Evolutionary conservation across 2,888 invertebrate genomes (phyloP), one percentile per base, ranked within the genome.

Genomic region (Taphrorychus bicolor): DNA sequence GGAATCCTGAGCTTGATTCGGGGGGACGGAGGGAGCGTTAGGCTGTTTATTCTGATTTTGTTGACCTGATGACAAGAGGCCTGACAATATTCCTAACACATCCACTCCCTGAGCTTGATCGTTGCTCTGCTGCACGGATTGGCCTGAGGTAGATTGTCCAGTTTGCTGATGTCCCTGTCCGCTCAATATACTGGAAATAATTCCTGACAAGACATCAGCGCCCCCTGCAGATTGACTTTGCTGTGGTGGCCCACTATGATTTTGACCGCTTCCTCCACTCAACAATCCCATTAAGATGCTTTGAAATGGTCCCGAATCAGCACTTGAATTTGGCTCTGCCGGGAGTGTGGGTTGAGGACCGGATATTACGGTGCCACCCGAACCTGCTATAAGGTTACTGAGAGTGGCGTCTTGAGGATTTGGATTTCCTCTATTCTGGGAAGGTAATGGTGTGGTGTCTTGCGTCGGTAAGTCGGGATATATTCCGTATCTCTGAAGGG

Each of bases 391-490:
- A 3, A 70, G 48, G 51, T 45, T 54, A 23, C 64, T 68, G 5
- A 68, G 48, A 1, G 60, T 23, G 0, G 64, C 42, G 24, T 69
- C 69, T 42, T 68, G 68, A 5, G 59, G n/a, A 32, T 40, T 58
- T 11, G 19, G 17, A 5, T 17, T 40, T 9, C 53, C 22, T 22
- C 11, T 32, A 49, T 22, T 49, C 40, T 56, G 60, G 24, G 51
- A 9, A 16, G 57, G 59, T 22, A 56, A 5, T 48, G 65, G 60
- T 41, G 70, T 57, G 18, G 65, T 62, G 9, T 75, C 75, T 72
- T 72, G 71, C 5, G 59, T 59, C 3, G 75, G 75, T 16, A 75
- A 70, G 52, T 74, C 72, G 9, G 75, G 75, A 24, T 75, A 75
- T 42, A 75, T 70, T 11, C 75, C 75, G 66, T 75, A 75, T 71